phyloP scores from a whole-genome alignment of 2,888 invertebrate species.

The Eilema griseolum region DNA sequence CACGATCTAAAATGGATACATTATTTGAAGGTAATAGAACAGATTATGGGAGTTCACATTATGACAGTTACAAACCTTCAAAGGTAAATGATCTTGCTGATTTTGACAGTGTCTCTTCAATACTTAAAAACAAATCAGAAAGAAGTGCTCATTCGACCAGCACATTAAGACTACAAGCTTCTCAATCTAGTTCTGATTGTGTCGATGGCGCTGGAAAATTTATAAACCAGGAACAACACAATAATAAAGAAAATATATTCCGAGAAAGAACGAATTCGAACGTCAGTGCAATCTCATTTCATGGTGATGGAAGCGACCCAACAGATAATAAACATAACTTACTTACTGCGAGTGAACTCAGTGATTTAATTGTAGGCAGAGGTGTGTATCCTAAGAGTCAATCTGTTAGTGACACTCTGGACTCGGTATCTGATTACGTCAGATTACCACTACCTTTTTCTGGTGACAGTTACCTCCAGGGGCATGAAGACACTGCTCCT shows the following conservation, averaged over 20 bases:
- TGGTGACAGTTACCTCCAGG: slow-evolving; percentile 87
- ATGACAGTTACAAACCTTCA: slow-evolving; percentile 86
- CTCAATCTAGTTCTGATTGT: slow-evolving; percentile 80
- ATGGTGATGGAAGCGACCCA: slow-evolving; percentile 96
- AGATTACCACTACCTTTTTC: slow-evolving; percentile 89
- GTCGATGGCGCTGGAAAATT: slow-evolving; percentile 78
- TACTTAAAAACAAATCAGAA: slow-evolving; percentile 84
- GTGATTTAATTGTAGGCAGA: slow-evolving; percentile 93
- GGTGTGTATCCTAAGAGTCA: slow-evolving; percentile 91
- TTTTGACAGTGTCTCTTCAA: slow-evolving; percentile 83
- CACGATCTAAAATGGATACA: slow-evolving; percentile 87
- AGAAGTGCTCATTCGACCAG: slow-evolving; percentile 67
- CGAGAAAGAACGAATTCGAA: slow-evolving; percentile 92
- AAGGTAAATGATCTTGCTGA: slow-evolving; percentile 83
- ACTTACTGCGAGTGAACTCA: slow-evolving; percentile 93
- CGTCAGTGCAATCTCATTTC: slow-evolving; percentile 93
- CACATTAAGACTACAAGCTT: slow-evolving; percentile 63
- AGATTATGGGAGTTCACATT: slow-evolving; percentile 85
- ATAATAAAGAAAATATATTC: slow-evolving; percentile 83
- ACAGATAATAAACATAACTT: slow-evolving; percentile 92
- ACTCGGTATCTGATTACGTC: slow-evolving; percentile 96
- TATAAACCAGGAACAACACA: slow-evolving; percentile 76
- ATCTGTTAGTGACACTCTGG: slow-evolving; percentile 94
- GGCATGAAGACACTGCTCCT: slow-evolving; percentile 88
- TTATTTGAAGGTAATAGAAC: slow-evolving; percentile 77